Evolutionary conservation across 2,888 invertebrate genomes (phyloP), one percentile per base, ranked within the genome.

Genomic region (Resseliella maxima): DNA sequence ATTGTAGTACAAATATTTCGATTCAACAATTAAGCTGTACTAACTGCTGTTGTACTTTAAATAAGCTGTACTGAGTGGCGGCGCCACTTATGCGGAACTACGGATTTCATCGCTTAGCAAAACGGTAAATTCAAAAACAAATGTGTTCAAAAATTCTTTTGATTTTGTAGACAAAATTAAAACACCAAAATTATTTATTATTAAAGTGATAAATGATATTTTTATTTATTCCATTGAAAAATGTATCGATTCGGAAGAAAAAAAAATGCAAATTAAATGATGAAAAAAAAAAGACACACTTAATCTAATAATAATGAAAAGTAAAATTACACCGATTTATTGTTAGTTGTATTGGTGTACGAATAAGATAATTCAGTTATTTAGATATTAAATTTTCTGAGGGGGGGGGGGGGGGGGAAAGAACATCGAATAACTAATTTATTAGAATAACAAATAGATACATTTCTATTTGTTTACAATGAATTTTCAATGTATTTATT

Each of bases 191-290:
- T 38, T n/a, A 38, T 83, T 83, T 83, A n/a, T 38, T 83, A 83
- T 83, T 83, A 83, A 83, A 83, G 83, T 83, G 83, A 83, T 83
- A 83, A 83, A 83, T 83, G 83, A 83, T 83, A 83, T 38, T 83
- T 83, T 36, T 83, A 83, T 83, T 83, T 38, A 38, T 83, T 83
- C 83, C 83, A 83, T 83, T 38, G 83, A 83, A 83, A 83, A 38
- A 31, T 72, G 72, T 72, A 72, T 72, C 72, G 72, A 15, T 59
- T 59, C 27, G 6, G 59, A 27, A 59, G 24, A 59, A 24, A 27
- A 59, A 24, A 27, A 59, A 41, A 18, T 15, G 18, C n/a, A 59
- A 3, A 24, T 24, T 35, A 15, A 31, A 72, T 72, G 72, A 31
- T 18, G 15, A 35, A 72, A 72, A n/a, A n/a, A n/a, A n/a, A 59